Base-by-base conservation (phyloP, 2,888 invertebrate species). In the Leptinotarsa rubiginosa region DNA sequence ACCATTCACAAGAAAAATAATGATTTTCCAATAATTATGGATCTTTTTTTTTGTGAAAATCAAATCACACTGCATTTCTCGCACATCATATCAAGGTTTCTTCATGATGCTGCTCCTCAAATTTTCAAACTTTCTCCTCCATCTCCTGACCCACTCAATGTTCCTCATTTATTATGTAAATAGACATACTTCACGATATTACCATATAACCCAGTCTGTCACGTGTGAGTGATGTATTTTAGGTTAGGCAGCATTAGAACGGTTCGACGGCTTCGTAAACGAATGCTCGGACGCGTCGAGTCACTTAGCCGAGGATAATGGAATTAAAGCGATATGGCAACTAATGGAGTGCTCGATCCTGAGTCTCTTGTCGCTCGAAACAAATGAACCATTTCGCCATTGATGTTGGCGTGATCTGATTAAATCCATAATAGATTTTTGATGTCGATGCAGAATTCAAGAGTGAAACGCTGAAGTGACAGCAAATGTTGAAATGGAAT, bases 211-310 rank as follows among this genome's bases (percentile, higher is more conserved):
- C 66, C 75, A 50, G 50, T 65, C 69, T 50, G 73, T 70, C 69
- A 72, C 74, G 70, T 74, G 77, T 74, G 75, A 71, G 54, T 68
- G 69, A 71, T 65, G 71, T 22, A 67, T 72, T 72, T 62, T 54
- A 56, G 72, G 72, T 50, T 54, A 56, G 72, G 67, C 56, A 54
- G 25, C 50, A 65, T 70, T 70, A 70, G 65, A 70, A 50, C 41
- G 70, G 65, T 52, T 54, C 41, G 41, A 65, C 65, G 67, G 59
- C 52, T 47, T 56, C 47, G 59, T 13, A 72, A 72, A 72, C 67
- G 65, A 72, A 72, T 72, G 49, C 49, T 52, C 54, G 31, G 67
- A 67, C 47, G 47, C 67, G 59, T 72, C 50, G 41, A 62, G 64
- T 65, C 65, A 66, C 56, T 65, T 71, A 56, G 54, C 54, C 47